Evolutionary conservation across 2,113 vertebrate genomes (phyloP).

Genomic region (Noctilio leporinus): DNA sequence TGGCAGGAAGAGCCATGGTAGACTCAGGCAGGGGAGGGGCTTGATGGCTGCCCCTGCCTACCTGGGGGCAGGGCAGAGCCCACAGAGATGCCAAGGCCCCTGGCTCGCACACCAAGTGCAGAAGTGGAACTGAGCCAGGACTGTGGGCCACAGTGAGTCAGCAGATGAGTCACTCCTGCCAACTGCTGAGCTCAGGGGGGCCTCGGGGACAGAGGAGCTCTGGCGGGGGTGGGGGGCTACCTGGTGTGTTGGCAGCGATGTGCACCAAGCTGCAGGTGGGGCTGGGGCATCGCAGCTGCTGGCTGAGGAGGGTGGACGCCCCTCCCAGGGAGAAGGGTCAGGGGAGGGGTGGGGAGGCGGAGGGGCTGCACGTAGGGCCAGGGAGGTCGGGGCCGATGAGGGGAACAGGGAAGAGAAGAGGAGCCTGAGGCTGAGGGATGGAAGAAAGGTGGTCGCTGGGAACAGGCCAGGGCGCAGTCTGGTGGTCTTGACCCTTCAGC

Average conservation of each 20-base stretch:
- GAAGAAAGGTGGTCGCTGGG: fast-evolving
- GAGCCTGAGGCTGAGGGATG: not conserved
- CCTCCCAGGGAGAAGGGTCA: fast-evolving
- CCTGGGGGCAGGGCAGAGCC: too few relatives aligned
- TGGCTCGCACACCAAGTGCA: too few relatives aligned
- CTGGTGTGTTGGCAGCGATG: too few relatives aligned
- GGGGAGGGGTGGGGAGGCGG: not conserved
- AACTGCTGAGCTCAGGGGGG: not conserved
- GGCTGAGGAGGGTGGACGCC: too few relatives aligned
- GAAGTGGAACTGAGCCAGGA: not conserved
- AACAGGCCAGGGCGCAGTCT: not conserved
- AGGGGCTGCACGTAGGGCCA: not conserved
- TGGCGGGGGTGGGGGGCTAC: too few relatives aligned
- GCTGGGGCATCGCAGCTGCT: not conserved
- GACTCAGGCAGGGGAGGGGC: not conserved
- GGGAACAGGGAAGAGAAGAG: too few relatives aligned
- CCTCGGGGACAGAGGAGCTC: too few relatives aligned
- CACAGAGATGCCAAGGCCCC: not conserved
- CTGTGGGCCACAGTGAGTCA: too few relatives aligned
- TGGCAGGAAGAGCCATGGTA: not conserved
- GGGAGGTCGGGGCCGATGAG: too few relatives aligned
- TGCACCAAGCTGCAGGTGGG: not conserved
- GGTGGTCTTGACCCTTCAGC: not conserved
- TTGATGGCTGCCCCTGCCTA: not conserved
- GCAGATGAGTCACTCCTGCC: not conserved